Percentiles rank a stretch among this genome's conserved stretches.
phyloP scores from a whole-genome alignment of 2,888 invertebrate species.

The Synergus umbraculus region DNA sequence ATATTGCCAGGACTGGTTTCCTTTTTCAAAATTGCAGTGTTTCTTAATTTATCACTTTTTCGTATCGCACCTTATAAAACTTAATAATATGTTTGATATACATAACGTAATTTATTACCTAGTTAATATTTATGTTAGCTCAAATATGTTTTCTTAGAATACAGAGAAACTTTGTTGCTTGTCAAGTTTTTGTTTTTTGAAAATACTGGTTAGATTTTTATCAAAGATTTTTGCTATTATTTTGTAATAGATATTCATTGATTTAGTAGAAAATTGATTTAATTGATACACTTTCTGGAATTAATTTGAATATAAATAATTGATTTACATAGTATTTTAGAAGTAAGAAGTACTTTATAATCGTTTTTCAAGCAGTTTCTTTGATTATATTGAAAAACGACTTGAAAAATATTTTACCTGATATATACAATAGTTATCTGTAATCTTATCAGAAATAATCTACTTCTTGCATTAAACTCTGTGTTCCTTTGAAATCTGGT shows the following conservation, averaged over 20 bases:
- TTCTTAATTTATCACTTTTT: constrained; percentile 31
- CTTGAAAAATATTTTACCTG: neutral
- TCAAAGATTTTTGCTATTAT: too few relatives aligned
- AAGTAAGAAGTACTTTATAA: neutral
- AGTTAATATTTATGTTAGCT: constrained; percentile 20
- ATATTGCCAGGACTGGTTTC: constrained; percentile 13
- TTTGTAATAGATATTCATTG: too few relatives aligned
- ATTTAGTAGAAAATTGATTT: too few relatives aligned
- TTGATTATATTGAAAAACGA: neutral
- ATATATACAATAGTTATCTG: neutral
- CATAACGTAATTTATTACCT: constrained; percentile 29
- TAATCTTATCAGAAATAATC: constrained; percentile 12
- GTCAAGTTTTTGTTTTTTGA: neutral
- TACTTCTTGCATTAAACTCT: constrained; percentile 4
- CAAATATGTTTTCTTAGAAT: neutral
- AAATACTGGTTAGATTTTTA: neutral
- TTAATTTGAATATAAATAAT: too few relatives aligned
- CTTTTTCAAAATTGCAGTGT: constrained; percentile 34
- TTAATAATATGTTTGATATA: constrained; percentile 35
- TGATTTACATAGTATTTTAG: too few relatives aligned
- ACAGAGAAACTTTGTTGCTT: neutral
- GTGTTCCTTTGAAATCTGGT: constrained; percentile 15
- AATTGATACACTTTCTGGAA: too few relatives aligned
- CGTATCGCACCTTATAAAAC: constrained; percentile 24
- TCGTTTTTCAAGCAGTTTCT: neutral